Percentiles rank a stretch among this genome's conserved stretches.
Conservation (phyloP, 2,113 vertebrate species). For the Antennarius striatus region DNA sequence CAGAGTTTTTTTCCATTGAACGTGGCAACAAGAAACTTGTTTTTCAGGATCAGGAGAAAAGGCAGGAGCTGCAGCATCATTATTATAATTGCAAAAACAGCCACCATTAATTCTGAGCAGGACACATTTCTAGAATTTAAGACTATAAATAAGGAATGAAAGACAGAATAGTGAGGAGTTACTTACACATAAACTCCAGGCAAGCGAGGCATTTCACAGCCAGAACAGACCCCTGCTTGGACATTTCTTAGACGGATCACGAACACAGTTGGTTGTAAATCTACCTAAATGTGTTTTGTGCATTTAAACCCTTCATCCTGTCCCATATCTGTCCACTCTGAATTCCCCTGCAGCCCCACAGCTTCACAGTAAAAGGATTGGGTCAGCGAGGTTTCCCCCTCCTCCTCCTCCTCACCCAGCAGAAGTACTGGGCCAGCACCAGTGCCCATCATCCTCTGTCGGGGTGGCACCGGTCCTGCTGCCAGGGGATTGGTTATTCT, state of each 20-base stretch:
- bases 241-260: conserved; percentile 41
- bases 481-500: conserved; percentile 47
- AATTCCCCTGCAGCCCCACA: conserved; percentile 23
- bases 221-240: conserved; percentile 51
- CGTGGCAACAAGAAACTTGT: conserved; percentile 57
- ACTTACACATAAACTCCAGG: conserved; percentile 66
- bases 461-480: conserved; percentile 52
- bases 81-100: not conserved
- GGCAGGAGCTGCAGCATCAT: conserved; percentile 9
- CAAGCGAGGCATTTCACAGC: conserved; percentile 65
- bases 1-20: conserved; percentile 50
- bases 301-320: conserved; percentile 31
- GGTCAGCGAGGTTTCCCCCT: conserved; percentile 54
- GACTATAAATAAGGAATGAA: not conserved
- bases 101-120: not conserved
- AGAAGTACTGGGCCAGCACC: conserved; percentile 33
- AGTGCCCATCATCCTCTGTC: conserved; percentile 51
- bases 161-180: not conserved
- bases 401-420: conserved; percentile 44
- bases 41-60: conserved; percentile 30
- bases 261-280: not conserved
- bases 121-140: not conserved
- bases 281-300: not conserved
- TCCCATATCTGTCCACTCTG: conserved; percentile 21
- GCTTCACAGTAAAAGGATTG: conserved; percentile 45